Conservation (phyloP, 2,797 vertebrate genomes). For the Diplodus sargus region DNA sequence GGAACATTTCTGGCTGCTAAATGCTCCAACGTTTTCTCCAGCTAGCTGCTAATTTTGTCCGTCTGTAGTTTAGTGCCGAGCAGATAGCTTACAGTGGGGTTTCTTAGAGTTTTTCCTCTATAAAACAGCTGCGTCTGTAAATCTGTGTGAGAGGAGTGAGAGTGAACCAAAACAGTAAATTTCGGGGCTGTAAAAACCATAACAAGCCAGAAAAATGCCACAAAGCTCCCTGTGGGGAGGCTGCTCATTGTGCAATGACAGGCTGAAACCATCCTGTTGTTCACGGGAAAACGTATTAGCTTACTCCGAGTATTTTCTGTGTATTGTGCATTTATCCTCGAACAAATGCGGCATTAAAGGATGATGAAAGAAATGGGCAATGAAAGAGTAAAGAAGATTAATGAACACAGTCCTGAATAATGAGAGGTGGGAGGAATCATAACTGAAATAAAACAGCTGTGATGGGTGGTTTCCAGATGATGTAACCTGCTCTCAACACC, state of each 20-base stretch:
- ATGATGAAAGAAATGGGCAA: slow-evolving; percentile 36
- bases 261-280: background rate
- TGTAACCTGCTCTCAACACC: slow-evolving; percentile 34
- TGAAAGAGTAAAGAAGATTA: slow-evolving; percentile 18
- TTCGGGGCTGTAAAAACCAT: background rate
- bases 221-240: background rate
- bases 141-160: background rate
- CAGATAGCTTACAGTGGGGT: too few species aligned
- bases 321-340: slow-evolving; percentile 2
- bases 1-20: background rate
- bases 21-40: background rate
- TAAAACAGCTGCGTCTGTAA: slow-evolving; percentile 6
- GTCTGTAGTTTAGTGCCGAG: background rate
- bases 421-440: slow-evolving; percentile 21
- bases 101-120: background rate
- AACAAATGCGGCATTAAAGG: slow-evolving; percentile 16
- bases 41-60: background rate
- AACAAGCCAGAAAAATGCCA: background rate
- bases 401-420: slow-evolving; percentile 30
- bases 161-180: background rate
- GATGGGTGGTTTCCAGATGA: slow-evolving; percentile 42
- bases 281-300: background rate
- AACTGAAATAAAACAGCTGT: slow-evolving; percentile 57
- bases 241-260: background rate
- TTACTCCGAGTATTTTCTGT: background rate